Base-by-base conservation (phyloP, 2,888 invertebrate genomes). In the Ectobius pallidus region DNA sequence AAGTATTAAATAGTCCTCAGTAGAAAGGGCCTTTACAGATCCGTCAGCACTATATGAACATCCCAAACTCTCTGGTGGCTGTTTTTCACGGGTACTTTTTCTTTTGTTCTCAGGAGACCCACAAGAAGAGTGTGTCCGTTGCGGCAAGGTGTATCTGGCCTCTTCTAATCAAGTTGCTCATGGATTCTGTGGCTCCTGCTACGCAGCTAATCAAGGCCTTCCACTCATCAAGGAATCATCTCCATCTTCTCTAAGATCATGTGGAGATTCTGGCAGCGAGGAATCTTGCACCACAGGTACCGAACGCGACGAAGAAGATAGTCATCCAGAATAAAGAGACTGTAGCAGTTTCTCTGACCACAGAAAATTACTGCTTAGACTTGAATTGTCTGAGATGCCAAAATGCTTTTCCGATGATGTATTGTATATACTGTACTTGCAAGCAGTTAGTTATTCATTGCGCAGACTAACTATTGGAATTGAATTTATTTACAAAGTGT, bases 61-160 rank as follows among this genome's bases (percentile, higher is more conserved):
- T n/a, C n/a, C n/a, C n/a, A n/a, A n/a, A n/a, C n/a, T n/a, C n/a
- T n/a, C n/a, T n/a, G n/a, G n/a, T n/a, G n/a, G n/a, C n/a, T n/a
- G n/a, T n/a, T n/a, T n/a, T n/a, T n/a, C n/a, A n/a, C n/a, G n/a
- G n/a, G n/a, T n/a, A n/a, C n/a, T n/a, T n/a, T n/a, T 49, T 65
- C 0, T 75, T 73, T 75, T 16, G 76, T 52, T 79, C 80, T 25
- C 81, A 88, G 89, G 88, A 74, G 88, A 88, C 79, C 86, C 86
- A 2, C 87, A 88, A 80, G 88, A 87, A 79, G 87, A 88, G 79
- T 88, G 89, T 79, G 83, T 85, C 70, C 82, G 86, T 67, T 88
- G 88, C 79, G 87, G 87, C 52, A 88, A 88, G 80, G 84, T 84
- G 76, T 87, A 84, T 79, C 79, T 85, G 73, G 79, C 81, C 39